Evolutionary conservation across 2,113 vertebrate species (phyloP).

Genomic region (Galeopterus variegatus): DNA sequence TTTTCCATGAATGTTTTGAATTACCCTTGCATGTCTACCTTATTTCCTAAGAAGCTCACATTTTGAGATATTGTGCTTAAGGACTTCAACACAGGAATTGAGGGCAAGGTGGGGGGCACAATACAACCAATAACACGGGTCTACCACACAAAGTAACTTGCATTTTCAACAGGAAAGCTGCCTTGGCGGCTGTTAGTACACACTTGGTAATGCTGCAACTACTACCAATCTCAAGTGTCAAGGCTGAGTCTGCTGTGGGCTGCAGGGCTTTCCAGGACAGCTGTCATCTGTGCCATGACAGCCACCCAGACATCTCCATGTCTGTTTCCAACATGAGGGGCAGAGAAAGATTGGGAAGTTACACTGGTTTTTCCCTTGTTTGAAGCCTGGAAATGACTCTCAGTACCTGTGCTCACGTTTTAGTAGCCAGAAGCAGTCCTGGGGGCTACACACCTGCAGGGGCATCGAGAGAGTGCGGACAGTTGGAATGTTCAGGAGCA

Average conservation of each 20-base stretch:
- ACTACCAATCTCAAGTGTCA: neutral
- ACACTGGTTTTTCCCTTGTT: neutral
- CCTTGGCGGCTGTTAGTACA: neutral
- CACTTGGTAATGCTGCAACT: neutral
- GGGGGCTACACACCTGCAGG: rapidly evolving
- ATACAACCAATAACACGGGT: neutral
- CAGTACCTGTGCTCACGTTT: rapidly evolving
- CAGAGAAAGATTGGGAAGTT: neutral
- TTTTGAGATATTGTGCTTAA: neutral
- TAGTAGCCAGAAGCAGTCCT: neutral
- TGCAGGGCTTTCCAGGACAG: neutral
- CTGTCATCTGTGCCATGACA: neutral
- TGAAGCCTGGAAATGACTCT: neutral
- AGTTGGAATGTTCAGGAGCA: rapidly evolving
- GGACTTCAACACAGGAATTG: neutral
- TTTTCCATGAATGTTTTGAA: too few relatives aligned
- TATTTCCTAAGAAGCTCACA: neutral
- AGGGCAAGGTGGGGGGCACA: rapidly evolving
- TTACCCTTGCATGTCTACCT: too few relatives aligned
- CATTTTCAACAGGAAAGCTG: neutral
- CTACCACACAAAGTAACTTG: neutral
- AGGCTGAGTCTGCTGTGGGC: neutral
- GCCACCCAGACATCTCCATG: neutral
- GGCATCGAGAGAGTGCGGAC: neutral
- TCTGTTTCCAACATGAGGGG: neutral